Evolutionary conservation across 1,140 invertebrate species (phyloP), one percentile per base, ranked within the genome.

Genomic region (Caenorhabditis latens): DNA sequence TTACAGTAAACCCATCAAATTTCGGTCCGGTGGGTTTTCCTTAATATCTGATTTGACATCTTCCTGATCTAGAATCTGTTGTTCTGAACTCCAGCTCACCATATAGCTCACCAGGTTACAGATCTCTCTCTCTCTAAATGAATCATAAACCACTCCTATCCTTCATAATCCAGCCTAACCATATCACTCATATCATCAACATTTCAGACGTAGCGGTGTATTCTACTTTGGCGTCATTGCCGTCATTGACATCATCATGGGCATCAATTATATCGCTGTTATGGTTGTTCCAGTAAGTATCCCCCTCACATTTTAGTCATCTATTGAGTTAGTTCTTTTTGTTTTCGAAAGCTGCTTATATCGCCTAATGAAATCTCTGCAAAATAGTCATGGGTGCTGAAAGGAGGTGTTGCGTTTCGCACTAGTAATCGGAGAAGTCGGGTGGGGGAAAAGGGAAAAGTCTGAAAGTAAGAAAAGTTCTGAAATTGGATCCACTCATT

Each of bases 221-320:
- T 92, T 87, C 85, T 92, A 92, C 83, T 92, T 92, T 86, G 92
- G 91, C 21, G 86, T 92, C 86, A 86, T 92, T 24, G 91, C 91
- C 8, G 79, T 91, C 65, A 87, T 92, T 40, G 91, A 92, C 84
- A 88, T 90, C 16, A 83, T 92, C 63, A 87, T 92, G 87, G 91
- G 91, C 16, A 19, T 92, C 42, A 92, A 92, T 85, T 92, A 92
- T 86, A 65, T 92, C 21, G 84, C 88, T 40, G 79, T 92, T 40
- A 92, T 92, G 92, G 87, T 88, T 67, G 92, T 92, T 40, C 92
- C 91, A 21, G 91, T 90, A 75, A 84, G 86, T 58, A 24, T 32
- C 32, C 32, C 32, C 32, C 32, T 2, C 32, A 32, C 13, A n/a
- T 86, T 84, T 42, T 57, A 75, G n/a, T 48, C 71, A 48, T 53